These are phyloP conservation scores for Esox masquinongy DNA, from an alignment of 2,797 vertebrate species.

Conservation along the genomic window DNA sequence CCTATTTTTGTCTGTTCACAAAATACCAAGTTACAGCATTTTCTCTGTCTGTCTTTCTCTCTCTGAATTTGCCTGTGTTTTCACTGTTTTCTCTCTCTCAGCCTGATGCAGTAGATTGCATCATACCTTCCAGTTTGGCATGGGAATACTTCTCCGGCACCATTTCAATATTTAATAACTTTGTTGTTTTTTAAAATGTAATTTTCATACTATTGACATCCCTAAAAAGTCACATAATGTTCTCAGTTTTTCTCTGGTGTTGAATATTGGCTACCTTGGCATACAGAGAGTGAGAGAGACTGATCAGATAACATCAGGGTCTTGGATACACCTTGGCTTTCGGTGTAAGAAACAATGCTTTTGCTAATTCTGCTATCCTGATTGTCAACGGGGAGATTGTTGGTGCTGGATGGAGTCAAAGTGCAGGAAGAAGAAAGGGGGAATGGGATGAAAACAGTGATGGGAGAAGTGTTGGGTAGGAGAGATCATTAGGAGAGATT, in stretches of 20 bases:
- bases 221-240: not conserved
- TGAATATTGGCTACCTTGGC: not conserved
- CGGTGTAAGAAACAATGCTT: not conserved
- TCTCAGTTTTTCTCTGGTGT: not conserved
- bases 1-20: too few relatives aligned
- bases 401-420: not conserved
- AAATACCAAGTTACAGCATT: too few relatives aligned
- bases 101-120: not conserved
- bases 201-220: not conserved
- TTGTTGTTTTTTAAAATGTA: not conserved
- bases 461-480: not conserved
- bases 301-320: too few relatives aligned
- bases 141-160: not conserved
- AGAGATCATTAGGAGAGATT: not conserved
- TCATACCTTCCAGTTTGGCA: not conserved
- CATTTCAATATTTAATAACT: not conserved
- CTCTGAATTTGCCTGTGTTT: too few relatives aligned
- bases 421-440: not conserved
- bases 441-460: slow-evolving; percentile 23
- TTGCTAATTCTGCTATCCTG: not conserved
- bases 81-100: not conserved
- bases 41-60: too few relatives aligned
- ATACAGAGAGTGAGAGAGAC: not conserved
- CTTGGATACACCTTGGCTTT: not conserved
- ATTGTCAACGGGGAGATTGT: too few relatives aligned